Evolutionary conservation across 2,113 vertebrate genomes (phyloP).

Genomic region (Pachycephala philippinensis): DNA sequence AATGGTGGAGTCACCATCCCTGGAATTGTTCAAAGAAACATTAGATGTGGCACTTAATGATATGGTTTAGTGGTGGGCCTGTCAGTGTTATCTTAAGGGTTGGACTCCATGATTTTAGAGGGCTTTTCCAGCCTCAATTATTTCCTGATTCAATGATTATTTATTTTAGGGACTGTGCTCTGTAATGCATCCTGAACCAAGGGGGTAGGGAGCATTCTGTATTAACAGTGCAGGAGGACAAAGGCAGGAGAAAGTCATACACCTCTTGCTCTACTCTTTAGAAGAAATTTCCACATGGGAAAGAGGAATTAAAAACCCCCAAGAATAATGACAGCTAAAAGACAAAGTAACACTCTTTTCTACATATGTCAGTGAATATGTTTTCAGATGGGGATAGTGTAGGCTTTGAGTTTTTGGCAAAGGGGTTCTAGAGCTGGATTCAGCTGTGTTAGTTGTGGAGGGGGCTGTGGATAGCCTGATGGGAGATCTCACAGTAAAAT

Average conservation of each 20-base stretch:
- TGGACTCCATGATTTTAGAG: neutral
- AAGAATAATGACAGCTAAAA: neutral
- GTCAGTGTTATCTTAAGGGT: neutral
- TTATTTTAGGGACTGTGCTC: neutral
- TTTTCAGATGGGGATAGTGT: neutral
- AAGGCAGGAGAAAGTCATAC: neutral
- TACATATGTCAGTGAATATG: rapidly evolving
- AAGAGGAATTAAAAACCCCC: neutral
- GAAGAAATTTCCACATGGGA: neutral
- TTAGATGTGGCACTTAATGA: neutral
- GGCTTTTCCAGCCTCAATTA: neutral
- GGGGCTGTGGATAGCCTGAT: neutral
- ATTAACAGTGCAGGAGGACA: neutral
- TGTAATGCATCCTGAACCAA: too few species aligned
- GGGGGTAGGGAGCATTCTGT: neutral
- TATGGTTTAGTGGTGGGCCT: neutral
- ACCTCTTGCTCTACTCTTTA: neutral
- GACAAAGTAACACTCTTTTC: neutral
- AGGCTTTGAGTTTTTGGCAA: neutral
- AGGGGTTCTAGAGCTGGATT: neutral
- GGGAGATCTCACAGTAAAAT: neutral
- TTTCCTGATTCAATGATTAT: rapidly evolving
- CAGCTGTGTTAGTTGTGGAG: neutral
- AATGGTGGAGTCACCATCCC: neutral
- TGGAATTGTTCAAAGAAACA: neutral